Evolutionary conservation across 2,113 vertebrate species (phyloP).

Genomic region (Crotalus viridis): DNA sequence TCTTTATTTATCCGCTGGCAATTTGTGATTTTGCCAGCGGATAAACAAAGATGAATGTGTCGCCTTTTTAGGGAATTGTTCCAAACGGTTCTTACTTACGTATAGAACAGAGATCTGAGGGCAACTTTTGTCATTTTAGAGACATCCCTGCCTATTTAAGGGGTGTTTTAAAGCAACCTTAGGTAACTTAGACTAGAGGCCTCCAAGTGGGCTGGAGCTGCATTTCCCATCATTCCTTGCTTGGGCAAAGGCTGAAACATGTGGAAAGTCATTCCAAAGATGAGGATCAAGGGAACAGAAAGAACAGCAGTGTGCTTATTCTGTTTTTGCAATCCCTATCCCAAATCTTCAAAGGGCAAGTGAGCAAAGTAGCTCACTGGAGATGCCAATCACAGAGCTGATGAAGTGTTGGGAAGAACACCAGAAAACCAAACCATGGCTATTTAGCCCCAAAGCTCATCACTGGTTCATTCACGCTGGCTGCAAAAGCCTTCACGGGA

Average conservation of each 20-base stretch:
- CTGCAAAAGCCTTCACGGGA: neutral
- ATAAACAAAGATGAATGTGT: neutral
- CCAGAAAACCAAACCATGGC: no score
- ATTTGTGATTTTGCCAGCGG: neutral
- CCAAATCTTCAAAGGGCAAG: no score
- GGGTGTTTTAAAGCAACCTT: neutral
- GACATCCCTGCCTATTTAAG: neutral
- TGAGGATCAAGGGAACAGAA: neutral
- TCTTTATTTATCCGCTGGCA: neutral
- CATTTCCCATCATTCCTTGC: neutral
- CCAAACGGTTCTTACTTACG: neutral
- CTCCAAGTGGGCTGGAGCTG: neutral
- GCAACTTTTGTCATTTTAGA: neutral
- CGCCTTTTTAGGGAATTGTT: neutral
- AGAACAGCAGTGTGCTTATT: neutral
- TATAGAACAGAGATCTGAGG: neutral
- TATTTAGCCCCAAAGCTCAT: neutral
- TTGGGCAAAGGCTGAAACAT: neutral
- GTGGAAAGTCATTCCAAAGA: neutral
- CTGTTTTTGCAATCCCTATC: no score
- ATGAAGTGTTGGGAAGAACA: no score
- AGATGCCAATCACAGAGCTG: no score
- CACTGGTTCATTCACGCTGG: neutral
- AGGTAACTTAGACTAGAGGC: neutral
- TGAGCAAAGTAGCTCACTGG: no score